Evolutionary conservation across 2,113 vertebrate genomes (phyloP).

Genomic region (Phyllostomus hastatus): DNA sequence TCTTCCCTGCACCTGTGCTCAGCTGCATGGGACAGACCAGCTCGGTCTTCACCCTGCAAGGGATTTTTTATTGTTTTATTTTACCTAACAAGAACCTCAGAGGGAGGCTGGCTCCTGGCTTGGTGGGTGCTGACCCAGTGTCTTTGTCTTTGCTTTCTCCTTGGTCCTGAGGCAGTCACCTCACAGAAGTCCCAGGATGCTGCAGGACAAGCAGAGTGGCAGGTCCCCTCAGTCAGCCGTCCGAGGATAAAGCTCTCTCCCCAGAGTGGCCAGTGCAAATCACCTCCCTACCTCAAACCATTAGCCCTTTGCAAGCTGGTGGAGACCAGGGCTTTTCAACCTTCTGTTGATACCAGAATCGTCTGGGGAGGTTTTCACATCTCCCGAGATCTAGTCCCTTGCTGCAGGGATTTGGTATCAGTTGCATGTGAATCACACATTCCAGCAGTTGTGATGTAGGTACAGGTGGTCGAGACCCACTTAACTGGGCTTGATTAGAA

Average conservation of each 20-base stretch:
- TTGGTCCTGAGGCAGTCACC: not conserved
- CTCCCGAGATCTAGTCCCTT: not conserved
- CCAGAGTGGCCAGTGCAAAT: not conserved
- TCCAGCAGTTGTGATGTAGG: not conserved
- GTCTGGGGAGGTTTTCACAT: not conserved
- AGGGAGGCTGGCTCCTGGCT: not conserved
- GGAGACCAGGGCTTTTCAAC: not conserved
- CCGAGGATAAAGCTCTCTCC: not conserved
- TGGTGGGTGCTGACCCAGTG: not conserved
- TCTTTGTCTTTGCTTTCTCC: not conserved
- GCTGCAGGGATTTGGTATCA: not conserved
- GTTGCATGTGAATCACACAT: not conserved
- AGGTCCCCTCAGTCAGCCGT: not conserved
- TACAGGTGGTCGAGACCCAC: not conserved
- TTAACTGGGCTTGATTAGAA: not conserved
- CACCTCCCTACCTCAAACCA: not conserved
- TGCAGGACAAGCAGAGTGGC: accelerated
- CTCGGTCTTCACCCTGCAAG: not conserved
- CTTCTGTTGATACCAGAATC: not conserved
- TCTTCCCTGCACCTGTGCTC: not conserved
- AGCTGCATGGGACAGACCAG: not conserved
- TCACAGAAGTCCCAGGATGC: not conserved
- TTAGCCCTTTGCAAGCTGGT: not conserved
- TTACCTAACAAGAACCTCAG: not conserved
- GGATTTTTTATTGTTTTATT: too few relatives aligned